Percentiles rank a stretch among this genome's conserved stretches.
Conservation (phyloP, 2,113 vertebrate species). For the Bambusicola thoracicus region DNA sequence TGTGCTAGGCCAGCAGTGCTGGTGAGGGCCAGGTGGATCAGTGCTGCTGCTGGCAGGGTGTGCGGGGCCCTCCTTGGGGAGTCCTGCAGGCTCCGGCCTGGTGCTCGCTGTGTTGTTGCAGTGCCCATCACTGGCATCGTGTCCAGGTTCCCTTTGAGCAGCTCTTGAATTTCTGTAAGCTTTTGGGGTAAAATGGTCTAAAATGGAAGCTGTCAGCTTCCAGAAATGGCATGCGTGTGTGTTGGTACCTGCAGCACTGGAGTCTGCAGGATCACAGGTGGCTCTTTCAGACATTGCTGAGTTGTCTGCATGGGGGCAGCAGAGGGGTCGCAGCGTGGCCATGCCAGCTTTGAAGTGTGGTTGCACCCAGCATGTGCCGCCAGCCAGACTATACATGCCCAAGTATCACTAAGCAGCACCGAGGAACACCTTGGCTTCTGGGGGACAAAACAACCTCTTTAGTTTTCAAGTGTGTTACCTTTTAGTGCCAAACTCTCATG, state of each 20-base stretch:
- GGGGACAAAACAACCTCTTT: not conserved
- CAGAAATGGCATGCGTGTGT: rapidly evolving
- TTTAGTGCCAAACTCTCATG: not conserved
- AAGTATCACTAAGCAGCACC: not conserved
- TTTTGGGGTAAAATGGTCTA: not conserved
- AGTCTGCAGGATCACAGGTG: not conserved
- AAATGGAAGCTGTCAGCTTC: not conserved
- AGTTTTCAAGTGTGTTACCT: not conserved
- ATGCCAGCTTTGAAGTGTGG: rapidly evolving
- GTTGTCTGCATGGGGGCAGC: not conserved
- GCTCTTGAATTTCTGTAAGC: not conserved
- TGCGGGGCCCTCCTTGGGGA: not conserved
- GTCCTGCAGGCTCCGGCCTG: no score
- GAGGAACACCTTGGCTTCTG: not conserved
- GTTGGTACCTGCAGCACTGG: not conserved
- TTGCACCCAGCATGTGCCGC: rapidly evolving
- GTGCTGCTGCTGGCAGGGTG: not conserved
- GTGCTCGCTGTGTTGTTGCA: rapidly evolving
- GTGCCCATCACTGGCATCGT: not conserved
- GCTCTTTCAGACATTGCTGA: not conserved
- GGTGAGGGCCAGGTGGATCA: not conserved
- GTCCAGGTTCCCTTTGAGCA: not conserved
- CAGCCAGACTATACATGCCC: not conserved
- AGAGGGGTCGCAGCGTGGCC: not conserved
- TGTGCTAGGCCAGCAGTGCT: not conserved